Base-by-base conservation (phyloP, 2,888 invertebrate species). In the Oxytorus armatus region DNA sequence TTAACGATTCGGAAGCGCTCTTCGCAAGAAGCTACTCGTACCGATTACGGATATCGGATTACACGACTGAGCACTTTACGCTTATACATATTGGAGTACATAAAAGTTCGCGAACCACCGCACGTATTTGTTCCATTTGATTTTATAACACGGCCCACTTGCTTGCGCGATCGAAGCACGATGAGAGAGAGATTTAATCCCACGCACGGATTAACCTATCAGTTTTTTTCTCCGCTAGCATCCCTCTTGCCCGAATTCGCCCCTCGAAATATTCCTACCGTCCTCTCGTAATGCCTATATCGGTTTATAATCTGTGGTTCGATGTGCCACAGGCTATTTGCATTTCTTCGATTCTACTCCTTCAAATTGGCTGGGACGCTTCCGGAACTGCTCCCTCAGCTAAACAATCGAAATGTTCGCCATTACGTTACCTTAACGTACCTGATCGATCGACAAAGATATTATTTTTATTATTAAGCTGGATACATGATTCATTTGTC, bases 1-100 rank as follows among this genome's bases (percentile, higher is more conserved):
- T 73, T 63, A 66, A 42, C 42, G 66, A 83, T 84, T 83, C 69
- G 53, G 78, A 61, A 77, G 77, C 49, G 36, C 57, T 51, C 63
- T 49, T 63, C 59, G 59, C 29, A 21, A 70, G 8, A 47, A 70
- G 16, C 61, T 57, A 77, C 49, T n/a, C 49, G 51, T 5, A 29
- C 47, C 83, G 85, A 86, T 88, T 85, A 86, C 88, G 88, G 87
- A 88, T 88, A 86, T 85, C 86, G 86, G 88, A 86, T 89, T 89
- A 89, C 88, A 84, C 85, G 87, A 79, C 77, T 82, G 84, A 85
- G 88, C 89, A 89, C 90, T 89, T 88, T 86, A 83, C 53, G 39
- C 51, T 66, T 61, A 18, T 69, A 11, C n/a, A 33, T 49, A 57
- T 11, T 14, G 14, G 25, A 25, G 16, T 14, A 44, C 18, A 55